Percentiles rank a stretch among this genome's conserved stretches.
Conservation (phyloP, 2,797 vertebrate genomes). For the Sebastes nivosus region DNA sequence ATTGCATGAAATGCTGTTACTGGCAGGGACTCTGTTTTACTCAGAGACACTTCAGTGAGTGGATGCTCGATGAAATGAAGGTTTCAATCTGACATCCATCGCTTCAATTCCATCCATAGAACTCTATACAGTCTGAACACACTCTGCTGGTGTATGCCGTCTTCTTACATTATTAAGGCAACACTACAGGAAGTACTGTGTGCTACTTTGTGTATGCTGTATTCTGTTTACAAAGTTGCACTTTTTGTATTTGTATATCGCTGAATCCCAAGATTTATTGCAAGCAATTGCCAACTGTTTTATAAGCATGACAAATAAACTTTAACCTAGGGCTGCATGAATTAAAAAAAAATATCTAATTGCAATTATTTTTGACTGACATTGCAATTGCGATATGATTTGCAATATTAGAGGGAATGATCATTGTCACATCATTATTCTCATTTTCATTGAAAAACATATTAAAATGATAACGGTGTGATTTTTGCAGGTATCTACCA, state of each 20-base stretch:
- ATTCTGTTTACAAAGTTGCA: not conserved
- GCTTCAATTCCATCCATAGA: not conserved
- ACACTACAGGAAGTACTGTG: not conserved
- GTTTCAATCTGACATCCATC: not conserved
- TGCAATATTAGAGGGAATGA: too few species aligned
- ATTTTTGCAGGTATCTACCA: too few species aligned
- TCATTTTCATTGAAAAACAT: too few species aligned
- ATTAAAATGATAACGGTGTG: too few species aligned
- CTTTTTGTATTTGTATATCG: not conserved
- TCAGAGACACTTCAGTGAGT: not conserved
- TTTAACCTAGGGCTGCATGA: not conserved
- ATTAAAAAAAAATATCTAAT: too few species aligned
- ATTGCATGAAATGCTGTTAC: not conserved
- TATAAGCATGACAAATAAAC: not conserved
- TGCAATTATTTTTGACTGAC: too few species aligned
- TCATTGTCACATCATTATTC: too few species aligned
- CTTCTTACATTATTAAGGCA: not conserved
- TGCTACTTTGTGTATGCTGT: not conserved
- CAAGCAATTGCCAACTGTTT: not conserved
- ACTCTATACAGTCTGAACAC: not conserved
- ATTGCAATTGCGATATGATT: too few species aligned
- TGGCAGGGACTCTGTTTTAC: not conserved
- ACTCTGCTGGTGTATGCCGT: not conserved
- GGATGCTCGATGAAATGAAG: not conserved
- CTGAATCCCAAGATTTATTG: not conserved